phyloP scores from a whole-genome alignment of 2,113 vertebrate species.

The Zosterops japonicus region DNA sequence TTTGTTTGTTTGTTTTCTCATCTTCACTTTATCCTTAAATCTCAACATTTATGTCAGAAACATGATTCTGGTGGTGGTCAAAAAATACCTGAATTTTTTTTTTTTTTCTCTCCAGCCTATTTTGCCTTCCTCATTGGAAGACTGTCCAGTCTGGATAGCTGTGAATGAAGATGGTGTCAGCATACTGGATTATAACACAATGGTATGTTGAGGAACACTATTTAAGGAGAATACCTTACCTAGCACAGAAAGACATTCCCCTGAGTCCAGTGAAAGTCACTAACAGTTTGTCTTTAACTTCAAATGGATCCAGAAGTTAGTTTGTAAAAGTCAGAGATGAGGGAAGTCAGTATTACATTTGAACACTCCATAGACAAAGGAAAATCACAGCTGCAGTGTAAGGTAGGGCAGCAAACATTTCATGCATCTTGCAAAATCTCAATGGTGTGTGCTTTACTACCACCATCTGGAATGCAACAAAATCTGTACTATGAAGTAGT shows the following conservation, averaged over 20 bases:
- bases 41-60: neutral
- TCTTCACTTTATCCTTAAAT: neutral
- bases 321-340: conserved; percentile 17
- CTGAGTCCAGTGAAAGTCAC: neutral
- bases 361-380: neutral
- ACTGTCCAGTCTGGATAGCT: conserved; percentile 84
- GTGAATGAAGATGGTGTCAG: conserved; percentile 88
- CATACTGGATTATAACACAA: conserved; percentile 82
- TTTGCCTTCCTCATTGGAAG: conserved; percentile 76
- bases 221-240: neutral
- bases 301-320: conserved; percentile 5
- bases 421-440: neutral
- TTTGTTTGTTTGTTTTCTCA: neutral
- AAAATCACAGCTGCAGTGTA: neutral
- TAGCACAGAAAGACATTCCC: neutral
- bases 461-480: neutral
- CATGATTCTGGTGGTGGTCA: neutral
- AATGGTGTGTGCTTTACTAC: neutral
- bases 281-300: conserved; percentile 33
- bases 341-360: neutral
- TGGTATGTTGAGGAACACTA: conserved; percentile 74
- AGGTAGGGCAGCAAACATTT: neutral
- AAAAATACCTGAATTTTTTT: neutral
- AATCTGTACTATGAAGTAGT: neutral
- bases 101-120: conserved; percentile 73